A percentile compares a stretch with the other conserved stretches of the same genome.
phyloP scores from a whole-genome alignment of 2,888 invertebrate species.

The Tinea semifulvella region DNA sequence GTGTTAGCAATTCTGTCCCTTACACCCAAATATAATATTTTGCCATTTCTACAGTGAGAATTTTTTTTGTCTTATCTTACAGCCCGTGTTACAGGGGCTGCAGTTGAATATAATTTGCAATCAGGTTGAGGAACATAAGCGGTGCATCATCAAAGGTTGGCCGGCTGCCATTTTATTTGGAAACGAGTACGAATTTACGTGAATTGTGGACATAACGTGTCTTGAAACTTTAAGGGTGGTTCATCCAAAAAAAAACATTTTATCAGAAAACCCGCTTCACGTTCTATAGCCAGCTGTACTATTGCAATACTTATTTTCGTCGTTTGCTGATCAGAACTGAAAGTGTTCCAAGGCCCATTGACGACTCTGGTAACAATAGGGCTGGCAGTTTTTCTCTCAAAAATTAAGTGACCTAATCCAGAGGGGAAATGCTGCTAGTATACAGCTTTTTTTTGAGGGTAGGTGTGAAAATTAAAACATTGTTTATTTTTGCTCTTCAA shows the following conservation, averaged over 20 bases:
- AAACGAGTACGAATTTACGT: slow-evolving; percentile 4
- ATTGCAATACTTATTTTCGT: not conserved
- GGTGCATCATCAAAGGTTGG: slow-evolving; percentile 7
- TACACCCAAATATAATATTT: too few relatives aligned
- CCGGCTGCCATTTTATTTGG: slow-evolving; percentile 9
- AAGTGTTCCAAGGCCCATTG: not conserved
- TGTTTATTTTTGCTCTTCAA: too few relatives aligned
- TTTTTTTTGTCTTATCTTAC: too few relatives aligned
- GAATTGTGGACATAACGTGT: slow-evolving; percentile 11
- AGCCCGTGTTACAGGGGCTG: too few relatives aligned
- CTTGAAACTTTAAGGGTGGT: not conserved
- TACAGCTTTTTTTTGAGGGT: too few relatives aligned
- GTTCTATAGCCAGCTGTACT: not conserved
- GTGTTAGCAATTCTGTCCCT: too few relatives aligned
- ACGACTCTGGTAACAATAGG: too few relatives aligned
- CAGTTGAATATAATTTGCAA: slow-evolving; percentile 11
- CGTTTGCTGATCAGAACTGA: not conserved
- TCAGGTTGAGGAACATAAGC: slow-evolving; percentile 10
- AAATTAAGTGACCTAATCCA: too few relatives aligned
- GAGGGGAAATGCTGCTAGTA: too few relatives aligned
- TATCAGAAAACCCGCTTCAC: not conserved
- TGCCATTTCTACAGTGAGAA: too few relatives aligned
- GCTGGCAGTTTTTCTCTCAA: too few relatives aligned
- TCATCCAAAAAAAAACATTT: slow-evolving; percentile 7
- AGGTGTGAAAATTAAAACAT: too few relatives aligned